Conservation (phyloP, 2,113 vertebrate genomes). For the Orthonyx spaldingii region DNA sequence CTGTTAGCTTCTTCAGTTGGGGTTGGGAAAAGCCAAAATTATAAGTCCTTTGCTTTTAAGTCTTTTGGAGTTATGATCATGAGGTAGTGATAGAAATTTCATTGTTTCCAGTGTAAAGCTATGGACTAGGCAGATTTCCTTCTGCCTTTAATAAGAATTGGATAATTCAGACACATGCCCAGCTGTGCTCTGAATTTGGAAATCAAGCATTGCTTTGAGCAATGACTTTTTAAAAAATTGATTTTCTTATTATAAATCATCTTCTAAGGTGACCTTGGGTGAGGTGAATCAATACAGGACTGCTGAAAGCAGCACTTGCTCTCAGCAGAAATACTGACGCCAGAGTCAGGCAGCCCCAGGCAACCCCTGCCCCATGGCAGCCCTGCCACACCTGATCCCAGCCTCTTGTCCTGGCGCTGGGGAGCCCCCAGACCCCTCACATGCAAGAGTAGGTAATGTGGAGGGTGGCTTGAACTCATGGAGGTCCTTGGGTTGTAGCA, state of each 20-base stretch:
- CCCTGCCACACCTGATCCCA: fast-evolving
- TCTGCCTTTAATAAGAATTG: background rate
- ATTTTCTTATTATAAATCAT: constrained; percentile 58
- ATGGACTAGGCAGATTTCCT: background rate
- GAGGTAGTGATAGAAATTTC: background rate
- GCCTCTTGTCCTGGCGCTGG: background rate
- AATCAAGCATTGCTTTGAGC: constrained; percentile 15
- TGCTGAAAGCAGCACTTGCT: background rate
- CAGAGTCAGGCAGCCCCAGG: background rate
- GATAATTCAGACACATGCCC: background rate
- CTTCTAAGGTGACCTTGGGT: constrained; percentile 37
- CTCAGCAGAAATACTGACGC: background rate
- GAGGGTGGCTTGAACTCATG: background rate
- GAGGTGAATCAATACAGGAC: constrained; percentile 34
- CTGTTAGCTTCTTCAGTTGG: background rate
- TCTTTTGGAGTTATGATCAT: background rate
- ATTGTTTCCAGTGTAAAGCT: background rate
- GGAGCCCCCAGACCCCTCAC: background rate
- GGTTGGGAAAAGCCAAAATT: background rate
- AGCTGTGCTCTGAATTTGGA: constrained; percentile 56
- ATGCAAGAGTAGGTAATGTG: fast-evolving
- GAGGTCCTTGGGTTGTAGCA: background rate
- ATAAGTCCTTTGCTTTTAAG: background rate
- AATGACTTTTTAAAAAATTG: background rate
- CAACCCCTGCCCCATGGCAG: background rate